These are phyloP conservation scores for Syngnathoides biaculeatus DNA, from an alignment of 2,113 vertebrate genomes.

Conservation along the genomic window DNA sequence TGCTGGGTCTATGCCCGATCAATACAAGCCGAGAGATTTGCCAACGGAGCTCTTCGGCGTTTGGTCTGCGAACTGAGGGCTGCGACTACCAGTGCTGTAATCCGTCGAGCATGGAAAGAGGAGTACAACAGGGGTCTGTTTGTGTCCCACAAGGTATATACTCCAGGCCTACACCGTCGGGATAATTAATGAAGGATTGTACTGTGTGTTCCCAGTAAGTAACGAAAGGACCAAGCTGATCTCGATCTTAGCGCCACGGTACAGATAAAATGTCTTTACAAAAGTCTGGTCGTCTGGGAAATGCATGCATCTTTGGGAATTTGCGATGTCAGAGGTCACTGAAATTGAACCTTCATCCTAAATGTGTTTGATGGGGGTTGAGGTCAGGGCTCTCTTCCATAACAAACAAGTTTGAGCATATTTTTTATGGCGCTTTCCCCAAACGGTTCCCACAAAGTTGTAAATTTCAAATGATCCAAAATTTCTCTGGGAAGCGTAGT, in stretches of 20 bases:
- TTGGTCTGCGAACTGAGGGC: conserved; percentile 61
- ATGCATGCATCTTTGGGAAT: neutral
- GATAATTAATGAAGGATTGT: neutral
- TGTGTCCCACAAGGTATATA: neutral
- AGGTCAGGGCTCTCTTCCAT: neutral
- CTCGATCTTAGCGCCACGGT: neutral
- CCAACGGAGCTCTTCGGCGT: conserved; percentile 69
- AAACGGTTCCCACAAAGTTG: neutral
- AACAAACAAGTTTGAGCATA: neutral
- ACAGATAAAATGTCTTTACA: too few relatives aligned
- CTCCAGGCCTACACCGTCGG: neutral
- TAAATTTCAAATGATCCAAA: neutral
- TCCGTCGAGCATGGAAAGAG: conserved; percentile 10
- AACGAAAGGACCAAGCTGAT: neutral
- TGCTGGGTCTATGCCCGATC: conserved; percentile 72
- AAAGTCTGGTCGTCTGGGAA: too few relatives aligned
- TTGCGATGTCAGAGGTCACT: neutral
- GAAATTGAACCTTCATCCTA: neutral
- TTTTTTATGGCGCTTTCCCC: neutral
- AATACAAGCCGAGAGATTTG: conserved; percentile 68
- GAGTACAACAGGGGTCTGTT: neutral
- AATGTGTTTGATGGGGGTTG: neutral
- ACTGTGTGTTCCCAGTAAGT: neutral
- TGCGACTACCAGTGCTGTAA: conserved; percentile 48
- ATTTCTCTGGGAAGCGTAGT: too few relatives aligned